phyloP scores from a whole-genome alignment of 2,113 vertebrate genomes.

The Melanerpes aurifrons region DNA sequence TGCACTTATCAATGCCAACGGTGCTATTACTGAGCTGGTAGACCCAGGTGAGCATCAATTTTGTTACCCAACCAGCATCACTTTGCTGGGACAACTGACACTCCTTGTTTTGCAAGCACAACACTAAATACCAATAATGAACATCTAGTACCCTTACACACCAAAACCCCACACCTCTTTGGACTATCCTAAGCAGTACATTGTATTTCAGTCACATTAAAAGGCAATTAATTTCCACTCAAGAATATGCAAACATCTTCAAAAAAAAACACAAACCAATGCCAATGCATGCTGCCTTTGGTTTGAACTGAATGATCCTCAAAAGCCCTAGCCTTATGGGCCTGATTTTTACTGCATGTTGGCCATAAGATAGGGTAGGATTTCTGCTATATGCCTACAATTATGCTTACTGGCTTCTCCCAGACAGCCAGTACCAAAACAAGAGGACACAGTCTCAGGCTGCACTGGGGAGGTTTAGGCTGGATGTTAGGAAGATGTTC shows the following conservation, averaged over 20 bases:
- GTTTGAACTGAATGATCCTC: not conserved
- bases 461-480: too few relatives aligned
- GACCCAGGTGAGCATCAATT: not conserved
- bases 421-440: too few relatives aligned
- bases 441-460: too few relatives aligned
- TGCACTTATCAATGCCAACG: rapidly evolving
- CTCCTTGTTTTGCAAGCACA: not conserved
- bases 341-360: conserved; percentile 2
- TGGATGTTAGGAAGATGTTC: too few relatives aligned
- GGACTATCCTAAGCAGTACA: rapidly evolving
- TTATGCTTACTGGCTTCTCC: not conserved
- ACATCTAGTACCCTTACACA: not conserved
- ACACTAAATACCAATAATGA: not conserved
- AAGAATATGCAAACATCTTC: not conserved
- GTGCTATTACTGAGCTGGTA: not conserved
- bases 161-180: not conserved
- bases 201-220: not conserved
- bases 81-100: not conserved
- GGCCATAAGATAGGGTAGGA: not conserved
- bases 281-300: not conserved
- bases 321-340: not conserved
- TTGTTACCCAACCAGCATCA: rapidly evolving
- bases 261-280: not conserved
- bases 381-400: conserved; percentile 13
- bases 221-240: not conserved